Conservation (phyloP, 1,140 invertebrate species). For the Drosophila nebulosa region DNA sequence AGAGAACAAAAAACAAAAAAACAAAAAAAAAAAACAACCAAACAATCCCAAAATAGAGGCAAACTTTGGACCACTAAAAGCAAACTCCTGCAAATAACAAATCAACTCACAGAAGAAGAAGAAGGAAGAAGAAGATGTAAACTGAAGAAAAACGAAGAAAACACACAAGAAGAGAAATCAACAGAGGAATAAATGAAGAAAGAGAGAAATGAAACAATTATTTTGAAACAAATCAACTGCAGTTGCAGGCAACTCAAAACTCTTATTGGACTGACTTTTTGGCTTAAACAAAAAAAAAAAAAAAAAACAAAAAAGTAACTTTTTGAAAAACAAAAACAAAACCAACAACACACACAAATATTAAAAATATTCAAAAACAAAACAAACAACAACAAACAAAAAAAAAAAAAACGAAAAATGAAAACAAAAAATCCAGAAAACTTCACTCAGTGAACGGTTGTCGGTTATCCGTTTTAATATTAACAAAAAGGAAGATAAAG, state of each 20-base stretch:
- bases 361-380: constrained; percentile 62
- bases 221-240: constrained; percentile 77
- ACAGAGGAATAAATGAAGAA: constrained; percentile 33
- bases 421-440: neutral
- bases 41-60: constrained; percentile 43
- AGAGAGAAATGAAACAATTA: constrained; percentile 66
- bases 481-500: constrained; percentile 5
- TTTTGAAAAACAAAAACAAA: constrained; percentile 64
- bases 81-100: constrained; percentile 51
- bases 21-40: neutral
- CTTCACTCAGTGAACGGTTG: constrained; percentile 68
- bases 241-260: constrained; percentile 80
- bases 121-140: constrained; percentile 43
- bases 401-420: neutral
- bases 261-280: constrained; percentile 79
- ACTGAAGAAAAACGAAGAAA: constrained; percentile 25
- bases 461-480: constrained; percentile 55
- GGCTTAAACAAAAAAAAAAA: constrained; percentile 58
- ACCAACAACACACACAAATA: constrained; percentile 46
- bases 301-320: constrained; percentile 58
- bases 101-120: constrained; percentile 35
- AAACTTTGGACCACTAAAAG: constrained; percentile 74
- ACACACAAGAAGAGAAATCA: constrained; percentile 23
- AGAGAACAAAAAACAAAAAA: no score
- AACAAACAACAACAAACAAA: constrained; percentile 27